A percentile compares a stretch with the other conserved stretches of the same genome.
Evolutionary conservation across 2,797 vertebrate genomes (phyloP).

Genomic region (Rhynchonycteris naso): DNA sequence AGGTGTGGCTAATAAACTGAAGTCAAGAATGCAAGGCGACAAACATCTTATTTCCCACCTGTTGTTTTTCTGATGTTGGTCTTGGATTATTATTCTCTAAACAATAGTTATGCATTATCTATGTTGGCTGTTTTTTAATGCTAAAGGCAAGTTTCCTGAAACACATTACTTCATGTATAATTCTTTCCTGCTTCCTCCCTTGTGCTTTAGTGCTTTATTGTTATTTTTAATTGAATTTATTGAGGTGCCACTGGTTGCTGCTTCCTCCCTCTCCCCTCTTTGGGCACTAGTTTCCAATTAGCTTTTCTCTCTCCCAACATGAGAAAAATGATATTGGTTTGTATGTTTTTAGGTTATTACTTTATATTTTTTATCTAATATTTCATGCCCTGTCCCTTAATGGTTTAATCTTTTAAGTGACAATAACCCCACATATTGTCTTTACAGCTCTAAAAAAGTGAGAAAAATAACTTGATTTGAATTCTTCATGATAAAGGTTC

Average conservation of each 20-base stretch:
- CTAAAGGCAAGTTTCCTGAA: neutral
- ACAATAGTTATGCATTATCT: neutral
- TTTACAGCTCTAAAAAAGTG: neutral
- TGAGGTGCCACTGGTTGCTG: too few relatives aligned
- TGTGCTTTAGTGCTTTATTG: too few relatives aligned
- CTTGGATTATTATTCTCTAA: neutral
- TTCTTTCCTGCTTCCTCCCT: neutral
- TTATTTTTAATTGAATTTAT: too few relatives aligned
- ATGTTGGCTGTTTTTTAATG: neutral
- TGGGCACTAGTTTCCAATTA: neutral
- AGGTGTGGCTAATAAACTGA: neutral
- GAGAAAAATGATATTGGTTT: neutral
- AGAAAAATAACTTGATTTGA: neutral
- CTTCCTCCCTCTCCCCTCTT: neutral
- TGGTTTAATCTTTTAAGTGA: neutral
- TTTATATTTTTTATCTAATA: neutral
- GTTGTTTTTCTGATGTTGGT: neutral
- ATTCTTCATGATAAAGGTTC: neutral
- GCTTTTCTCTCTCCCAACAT: neutral
- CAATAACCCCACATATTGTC: neutral
- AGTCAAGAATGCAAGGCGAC: constrained; percentile 9
- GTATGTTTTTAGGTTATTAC: neutral
- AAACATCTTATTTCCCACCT: neutral
- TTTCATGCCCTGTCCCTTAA: neutral
- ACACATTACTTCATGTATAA: too few relatives aligned